These are phyloP conservation scores for Chrysoperla carnea DNA, from an alignment of 1,140 invertebrate species.

Conservation along the genomic window DNA sequence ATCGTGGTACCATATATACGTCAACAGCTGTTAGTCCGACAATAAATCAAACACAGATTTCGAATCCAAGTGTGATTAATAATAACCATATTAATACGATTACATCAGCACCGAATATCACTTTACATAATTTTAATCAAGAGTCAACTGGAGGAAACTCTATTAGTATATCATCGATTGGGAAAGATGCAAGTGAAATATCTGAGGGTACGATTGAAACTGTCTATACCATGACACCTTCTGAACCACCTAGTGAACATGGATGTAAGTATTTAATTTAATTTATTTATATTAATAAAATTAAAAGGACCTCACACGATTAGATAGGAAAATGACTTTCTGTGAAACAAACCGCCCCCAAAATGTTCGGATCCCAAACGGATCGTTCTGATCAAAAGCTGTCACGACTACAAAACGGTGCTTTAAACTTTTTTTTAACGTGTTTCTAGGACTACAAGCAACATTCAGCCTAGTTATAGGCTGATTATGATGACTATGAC, in stretches of 20 bases:
- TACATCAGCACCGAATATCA: slow-evolving; percentile 4
- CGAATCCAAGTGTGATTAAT: slow-evolving; percentile 1
- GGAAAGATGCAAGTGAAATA: neutral
- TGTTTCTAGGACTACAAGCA: too few species aligned
- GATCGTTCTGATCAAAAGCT: too few species aligned
- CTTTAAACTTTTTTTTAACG: too few species aligned
- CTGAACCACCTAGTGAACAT: slow-evolving; percentile 21
- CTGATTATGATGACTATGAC: too few species aligned
- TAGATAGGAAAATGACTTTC: too few species aligned
- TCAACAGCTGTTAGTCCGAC: slow-evolving; percentile 34
- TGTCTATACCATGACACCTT: slow-evolving; percentile 26
- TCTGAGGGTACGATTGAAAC: slow-evolving; percentile 15
- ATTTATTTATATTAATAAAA: slow-evolving; percentile 1
- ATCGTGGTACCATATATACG: slow-evolving; percentile 17
- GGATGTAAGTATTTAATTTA: slow-evolving; percentile 18
- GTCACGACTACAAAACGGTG: too few species aligned
- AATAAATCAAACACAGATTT: slow-evolving; percentile 23
- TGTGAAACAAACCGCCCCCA: too few species aligned
- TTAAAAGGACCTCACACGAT: too few species aligned
- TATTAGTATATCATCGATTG: slow-evolving; percentile 15
- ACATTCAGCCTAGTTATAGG: too few species aligned
- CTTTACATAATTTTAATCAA: slow-evolving; percentile 14
- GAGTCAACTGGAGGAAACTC: slow-evolving; percentile 21
- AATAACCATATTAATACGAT: slow-evolving; percentile 4
- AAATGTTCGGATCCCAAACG: slow-evolving; percentile 4